Evolutionary conservation across 2,113 vertebrate species (phyloP).

Genomic region (Sterna hirundo): DNA sequence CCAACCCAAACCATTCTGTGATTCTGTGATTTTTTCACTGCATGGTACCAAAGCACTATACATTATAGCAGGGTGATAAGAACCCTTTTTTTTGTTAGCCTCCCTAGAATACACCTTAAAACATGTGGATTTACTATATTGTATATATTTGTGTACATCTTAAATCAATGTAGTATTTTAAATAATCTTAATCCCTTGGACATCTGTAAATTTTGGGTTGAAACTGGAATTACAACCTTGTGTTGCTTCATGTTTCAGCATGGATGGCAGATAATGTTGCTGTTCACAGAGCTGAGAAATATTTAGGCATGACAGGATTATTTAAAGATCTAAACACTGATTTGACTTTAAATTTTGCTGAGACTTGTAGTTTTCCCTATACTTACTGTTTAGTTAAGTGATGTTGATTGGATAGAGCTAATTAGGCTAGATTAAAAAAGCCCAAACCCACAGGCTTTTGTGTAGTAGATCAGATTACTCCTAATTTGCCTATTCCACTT

Average conservation of each 20-base stretch:
- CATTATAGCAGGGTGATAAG: neutral
- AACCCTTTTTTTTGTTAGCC: neutral
- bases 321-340: neutral
- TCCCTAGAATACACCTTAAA: neutral
- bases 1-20: too few species aligned
- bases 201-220: neutral
- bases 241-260: neutral
- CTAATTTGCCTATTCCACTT: neutral
- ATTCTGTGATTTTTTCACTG: neutral
- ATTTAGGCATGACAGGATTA: neutral
- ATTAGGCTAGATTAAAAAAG: neutral
- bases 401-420: neutral
- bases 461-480: neutral
- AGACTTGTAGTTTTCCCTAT: neutral
- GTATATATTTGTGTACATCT: neutral
- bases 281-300: neutral
- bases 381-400: neutral
- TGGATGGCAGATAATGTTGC: neutral
- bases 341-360: neutral
- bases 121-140: neutral
- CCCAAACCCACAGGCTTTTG: neutral
- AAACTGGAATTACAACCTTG: neutral
- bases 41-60: neutral
- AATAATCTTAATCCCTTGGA: neutral
- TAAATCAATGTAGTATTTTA: neutral